These are phyloP conservation scores for Drosophila oshimai DNA, from an alignment of 1,140 invertebrate species.

Conservation along the genomic window DNA sequence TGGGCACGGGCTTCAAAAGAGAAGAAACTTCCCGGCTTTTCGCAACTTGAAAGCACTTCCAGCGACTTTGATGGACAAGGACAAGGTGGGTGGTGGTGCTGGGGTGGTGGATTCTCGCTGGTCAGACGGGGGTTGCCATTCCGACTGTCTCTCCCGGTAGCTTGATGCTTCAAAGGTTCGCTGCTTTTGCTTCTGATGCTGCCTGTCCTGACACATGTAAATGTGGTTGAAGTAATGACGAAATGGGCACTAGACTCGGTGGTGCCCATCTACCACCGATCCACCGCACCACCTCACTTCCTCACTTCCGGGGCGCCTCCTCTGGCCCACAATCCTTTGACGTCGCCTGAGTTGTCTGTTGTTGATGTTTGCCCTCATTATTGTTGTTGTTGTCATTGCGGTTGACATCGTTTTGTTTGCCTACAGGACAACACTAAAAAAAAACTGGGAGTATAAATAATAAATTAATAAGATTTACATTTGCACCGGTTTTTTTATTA, in stretches of 20 bases:
- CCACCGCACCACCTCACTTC: slow-evolving; percentile 2
- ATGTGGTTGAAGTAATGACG: slow-evolving; percentile 82
- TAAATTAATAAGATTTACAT: background rate
- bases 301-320: slow-evolving; percentile 26
- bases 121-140: slow-evolving; percentile 62
- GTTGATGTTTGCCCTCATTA: slow-evolving; percentile 81
- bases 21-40: slow-evolving; percentile 68
- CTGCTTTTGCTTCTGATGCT: slow-evolving; percentile 15
- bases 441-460: background rate
- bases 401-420: slow-evolving; percentile 80
- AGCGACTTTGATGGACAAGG: slow-evolving; percentile 70
- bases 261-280: slow-evolving; percentile 26
- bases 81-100: slow-evolving; percentile 18
- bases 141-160: slow-evolving; percentile 35
- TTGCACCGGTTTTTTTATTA: background rate
- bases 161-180: slow-evolving; percentile 68
- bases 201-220: slow-evolving; percentile 76
- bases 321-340: slow-evolving; percentile 65
- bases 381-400: slow-evolving; percentile 75
- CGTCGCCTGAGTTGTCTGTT: slow-evolving; percentile 66
- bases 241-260: slow-evolving; percentile 74
- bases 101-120: slow-evolving; percentile 13
- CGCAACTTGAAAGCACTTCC: slow-evolving; percentile 68
- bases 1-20: slow-evolving; percentile 54
- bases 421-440: slow-evolving; percentile 50